Conservation (phyloP, 2,113 vertebrate genomes). For the Pollimyrus isidori region DNA sequence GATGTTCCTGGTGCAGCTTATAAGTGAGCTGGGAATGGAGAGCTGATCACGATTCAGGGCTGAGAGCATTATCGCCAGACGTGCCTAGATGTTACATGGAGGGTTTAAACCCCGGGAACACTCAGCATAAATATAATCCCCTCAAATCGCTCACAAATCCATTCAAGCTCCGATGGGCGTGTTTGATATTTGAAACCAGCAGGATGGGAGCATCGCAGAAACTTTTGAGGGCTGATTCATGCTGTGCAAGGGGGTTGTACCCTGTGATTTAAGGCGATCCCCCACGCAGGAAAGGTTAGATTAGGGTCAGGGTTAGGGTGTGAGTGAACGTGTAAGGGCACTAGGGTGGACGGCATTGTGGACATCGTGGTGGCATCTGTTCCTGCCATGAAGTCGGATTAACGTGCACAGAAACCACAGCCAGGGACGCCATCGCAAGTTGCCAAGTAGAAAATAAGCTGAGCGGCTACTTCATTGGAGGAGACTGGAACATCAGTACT, state of each 20-base stretch:
- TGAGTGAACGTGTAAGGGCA: background rate
- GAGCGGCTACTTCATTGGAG: background rate
- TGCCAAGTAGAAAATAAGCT: background rate
- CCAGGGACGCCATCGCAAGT: background rate
- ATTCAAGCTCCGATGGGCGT: background rate
- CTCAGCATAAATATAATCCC: background rate
- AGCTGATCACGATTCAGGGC: background rate
- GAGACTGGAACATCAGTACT: background rate
- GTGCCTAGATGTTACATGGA: background rate
- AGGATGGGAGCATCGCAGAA: background rate
- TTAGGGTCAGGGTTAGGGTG: background rate
- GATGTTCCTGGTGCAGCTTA: background rate
- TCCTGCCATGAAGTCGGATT: background rate
- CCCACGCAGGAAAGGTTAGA: background rate
- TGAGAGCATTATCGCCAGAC: background rate
- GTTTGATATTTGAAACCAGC: background rate
- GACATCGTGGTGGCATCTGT: background rate
- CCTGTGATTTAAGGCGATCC: constrained; percentile 54
- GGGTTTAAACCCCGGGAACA: background rate
- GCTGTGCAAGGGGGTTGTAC: constrained; percentile 27
- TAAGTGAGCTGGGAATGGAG: background rate
- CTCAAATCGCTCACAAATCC: background rate
- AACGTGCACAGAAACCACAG: background rate
- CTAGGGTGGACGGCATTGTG: background rate
- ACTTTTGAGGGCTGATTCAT: background rate